Evolutionary conservation across 1,140 invertebrate genomes (phyloP).

Genomic region (Olivierus martensii): DNA sequence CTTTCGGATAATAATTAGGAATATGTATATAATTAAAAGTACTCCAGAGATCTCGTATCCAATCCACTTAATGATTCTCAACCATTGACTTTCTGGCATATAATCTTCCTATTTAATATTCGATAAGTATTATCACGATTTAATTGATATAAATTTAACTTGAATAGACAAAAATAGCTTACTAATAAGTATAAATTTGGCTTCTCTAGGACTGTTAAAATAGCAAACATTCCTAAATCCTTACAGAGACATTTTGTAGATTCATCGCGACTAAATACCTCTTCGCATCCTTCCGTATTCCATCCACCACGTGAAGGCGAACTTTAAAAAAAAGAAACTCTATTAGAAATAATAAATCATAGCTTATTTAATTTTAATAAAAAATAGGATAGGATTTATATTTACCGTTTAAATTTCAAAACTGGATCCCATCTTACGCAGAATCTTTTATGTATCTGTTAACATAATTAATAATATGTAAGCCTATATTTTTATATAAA

Average conservation of each 20-base stretch:
- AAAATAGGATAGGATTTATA: too few species aligned
- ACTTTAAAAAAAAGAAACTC: too few species aligned
- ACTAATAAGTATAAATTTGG: too few species aligned
- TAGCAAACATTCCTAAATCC: conserved; percentile 19
- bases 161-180: too few species aligned
- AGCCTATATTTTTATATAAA: too few species aligned
- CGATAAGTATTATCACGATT: neutral
- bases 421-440: neutral
- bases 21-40: conserved; percentile 19
- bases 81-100: conserved; percentile 18
- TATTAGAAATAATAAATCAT: too few species aligned
- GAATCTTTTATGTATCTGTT: neutral
- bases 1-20: conserved; percentile 5
- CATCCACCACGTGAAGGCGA: conserved; percentile 18
- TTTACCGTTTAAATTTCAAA: too few species aligned
- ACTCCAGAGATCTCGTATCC: conserved; percentile 18
- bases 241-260: conserved; percentile 23
- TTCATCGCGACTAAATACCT: conserved; percentile 8
- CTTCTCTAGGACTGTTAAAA: conserved; percentile 10
- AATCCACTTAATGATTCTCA: conserved; percentile 16
- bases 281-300: conserved; percentile 19
- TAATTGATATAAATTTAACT: too few species aligned
- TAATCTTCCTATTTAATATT: neutral
- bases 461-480: too few species aligned
- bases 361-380: too few species aligned